Percentiles rank a stretch among this genome's conserved stretches.
Evolutionary conservation across 1,140 invertebrate genomes (phyloP).

Genomic region (Bombus breviceps): DNA sequence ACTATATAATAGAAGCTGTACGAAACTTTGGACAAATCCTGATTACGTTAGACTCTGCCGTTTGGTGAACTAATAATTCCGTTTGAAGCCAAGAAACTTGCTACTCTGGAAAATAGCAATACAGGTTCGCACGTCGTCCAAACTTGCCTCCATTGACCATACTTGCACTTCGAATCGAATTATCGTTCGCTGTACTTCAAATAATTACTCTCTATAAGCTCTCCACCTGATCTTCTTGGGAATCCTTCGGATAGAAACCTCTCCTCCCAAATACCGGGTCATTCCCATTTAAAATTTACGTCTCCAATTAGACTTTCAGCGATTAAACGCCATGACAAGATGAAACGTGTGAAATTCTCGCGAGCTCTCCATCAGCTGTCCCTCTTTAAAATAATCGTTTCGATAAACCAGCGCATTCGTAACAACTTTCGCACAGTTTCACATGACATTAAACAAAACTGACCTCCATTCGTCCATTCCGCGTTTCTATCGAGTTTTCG

Average conservation of each 20-base stretch:
- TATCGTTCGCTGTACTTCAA: background rate
- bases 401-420: slow-evolving; percentile 1
- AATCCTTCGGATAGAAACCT: background rate
- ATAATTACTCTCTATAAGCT: background rate
- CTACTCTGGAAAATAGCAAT: slow-evolving; percentile 24
- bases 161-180: background rate
- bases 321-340: background rate
- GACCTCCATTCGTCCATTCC: background rate
- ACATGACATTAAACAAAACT: background rate
- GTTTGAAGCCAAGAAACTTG: slow-evolving; percentile 7
- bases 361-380: background rate
- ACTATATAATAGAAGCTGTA: background rate
- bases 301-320: background rate
- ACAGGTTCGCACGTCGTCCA: background rate
- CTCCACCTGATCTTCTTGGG: background rate
- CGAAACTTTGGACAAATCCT: slow-evolving; percentile 28
- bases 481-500: background rate
- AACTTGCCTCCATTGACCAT: slow-evolving; percentile 2
- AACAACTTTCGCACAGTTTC: slow-evolving; percentile 15
- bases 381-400: background rate
- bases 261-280: background rate
- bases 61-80: slow-evolving; percentile 23
- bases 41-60: background rate
- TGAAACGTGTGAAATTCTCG: background rate
- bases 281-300: background rate